Conservation (phyloP, 2,888 invertebrate species). For the Trichogramma dendrolimi region DNA sequence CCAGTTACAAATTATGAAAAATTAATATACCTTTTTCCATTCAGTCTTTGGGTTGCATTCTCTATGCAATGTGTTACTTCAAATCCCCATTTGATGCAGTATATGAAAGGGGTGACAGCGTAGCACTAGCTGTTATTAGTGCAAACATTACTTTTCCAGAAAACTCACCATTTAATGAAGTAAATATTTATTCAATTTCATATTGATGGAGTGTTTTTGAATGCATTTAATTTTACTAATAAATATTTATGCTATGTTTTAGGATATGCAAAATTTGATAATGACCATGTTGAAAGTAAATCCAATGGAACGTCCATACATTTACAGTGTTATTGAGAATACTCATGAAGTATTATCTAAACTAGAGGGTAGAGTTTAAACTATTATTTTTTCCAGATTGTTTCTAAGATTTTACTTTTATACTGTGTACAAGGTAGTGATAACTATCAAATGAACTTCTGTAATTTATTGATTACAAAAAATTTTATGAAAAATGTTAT, state of each 20-base stretch:
- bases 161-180: slow-evolving; percentile 62
- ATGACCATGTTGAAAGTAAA: slow-evolving; percentile 69
- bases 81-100: slow-evolving; percentile 81
- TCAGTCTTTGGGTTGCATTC: slow-evolving; percentile 78
- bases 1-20: slow-evolving; percentile 4
- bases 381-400: slow-evolving; percentile 1
- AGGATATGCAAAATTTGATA: slow-evolving; percentile 69
- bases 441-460: too few species aligned
- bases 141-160: slow-evolving; percentile 71
- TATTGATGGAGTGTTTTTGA: too few species aligned
- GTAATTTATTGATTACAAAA: too few species aligned
- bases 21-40: slow-evolving; percentile 8
- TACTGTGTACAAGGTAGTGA: not conserved
- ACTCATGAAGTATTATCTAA: slow-evolving; percentile 59
- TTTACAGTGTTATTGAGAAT: slow-evolving; percentile 67
- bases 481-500: too few species aligned
- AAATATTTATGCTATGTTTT: slow-evolving; percentile 40
- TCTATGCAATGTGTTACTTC: slow-evolving; percentile 81
- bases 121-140: slow-evolving; percentile 78
- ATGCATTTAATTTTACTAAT: too few species aligned
- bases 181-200: slow-evolving; percentile 36
- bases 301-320: slow-evolving; percentile 71
- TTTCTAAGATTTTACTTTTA: slow-evolving; percentile 8
- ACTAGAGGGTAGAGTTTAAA: slow-evolving; percentile 58
- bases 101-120: slow-evolving; percentile 80